Conservation (phyloP, 2,797 vertebrate species). For the Phrynocephalus forsythii region DNA sequence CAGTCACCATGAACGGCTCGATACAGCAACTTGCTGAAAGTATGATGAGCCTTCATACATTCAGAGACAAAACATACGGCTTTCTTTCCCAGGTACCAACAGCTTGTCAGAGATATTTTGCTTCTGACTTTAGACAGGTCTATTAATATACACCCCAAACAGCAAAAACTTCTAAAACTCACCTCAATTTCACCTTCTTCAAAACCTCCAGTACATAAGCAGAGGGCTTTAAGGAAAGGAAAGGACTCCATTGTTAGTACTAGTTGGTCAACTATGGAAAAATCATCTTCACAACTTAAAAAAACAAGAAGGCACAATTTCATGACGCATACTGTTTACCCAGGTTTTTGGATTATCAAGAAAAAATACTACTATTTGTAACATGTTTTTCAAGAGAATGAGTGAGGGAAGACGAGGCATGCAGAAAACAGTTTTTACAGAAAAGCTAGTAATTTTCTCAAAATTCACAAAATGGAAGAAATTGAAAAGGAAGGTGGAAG, state of each 20-base stretch:
- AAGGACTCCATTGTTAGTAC: background rate
- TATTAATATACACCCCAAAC: background rate
- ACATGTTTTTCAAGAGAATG: background rate
- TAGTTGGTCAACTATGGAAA: background rate
- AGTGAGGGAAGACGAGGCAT: background rate
- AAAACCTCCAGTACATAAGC: slow-evolving; percentile 92
- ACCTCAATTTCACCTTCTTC: slow-evolving; percentile 95
- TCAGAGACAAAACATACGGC: background rate
- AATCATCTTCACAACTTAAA: background rate
- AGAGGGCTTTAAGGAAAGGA: slow-evolving; percentile 82
- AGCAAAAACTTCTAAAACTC: slow-evolving; percentile 56
- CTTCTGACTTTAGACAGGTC: background rate
- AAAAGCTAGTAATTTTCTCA: background rate
- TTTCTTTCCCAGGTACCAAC: background rate
- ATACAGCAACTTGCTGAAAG: background rate
- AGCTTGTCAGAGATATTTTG: background rate
- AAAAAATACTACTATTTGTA: background rate
- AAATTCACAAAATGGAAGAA: background rate
- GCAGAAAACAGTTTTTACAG: background rate
- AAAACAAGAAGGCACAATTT: background rate
- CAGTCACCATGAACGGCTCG: too few relatives aligned
- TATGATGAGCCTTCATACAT: background rate
- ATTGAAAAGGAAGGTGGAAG: background rate
- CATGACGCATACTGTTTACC: background rate
- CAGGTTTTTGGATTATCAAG: background rate